phyloP scores from a whole-genome alignment of 1,140 invertebrate species.

The Dinothrombium tinctorium region DNA sequence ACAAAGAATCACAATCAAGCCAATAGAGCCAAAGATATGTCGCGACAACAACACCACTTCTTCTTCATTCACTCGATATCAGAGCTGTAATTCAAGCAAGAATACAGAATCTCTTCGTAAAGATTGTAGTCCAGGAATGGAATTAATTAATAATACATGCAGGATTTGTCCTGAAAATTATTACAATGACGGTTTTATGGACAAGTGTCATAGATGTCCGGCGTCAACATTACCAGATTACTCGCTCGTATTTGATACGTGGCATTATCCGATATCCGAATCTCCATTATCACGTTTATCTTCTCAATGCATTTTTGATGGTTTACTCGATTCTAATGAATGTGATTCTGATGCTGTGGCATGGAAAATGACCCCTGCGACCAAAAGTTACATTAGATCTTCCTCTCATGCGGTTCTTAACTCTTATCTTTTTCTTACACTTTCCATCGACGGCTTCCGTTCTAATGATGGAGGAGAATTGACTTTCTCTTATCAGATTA shows the following conservation, averaged over 20 bases:
- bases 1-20: constrained; percentile 26
- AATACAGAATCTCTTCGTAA: background rate
- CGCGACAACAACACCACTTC: constrained; percentile 18
- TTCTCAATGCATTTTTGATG: background rate
- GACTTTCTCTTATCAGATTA: constrained; percentile 27
- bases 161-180: constrained; percentile 22
- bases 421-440: constrained; percentile 25
- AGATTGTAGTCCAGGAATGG: constrained; percentile 31
- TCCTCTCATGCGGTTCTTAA: constrained; percentile 12
- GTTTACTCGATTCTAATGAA: background rate
- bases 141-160: constrained; percentile 21
- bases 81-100: background rate
- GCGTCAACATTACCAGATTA: constrained; percentile 28
- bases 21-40: constrained; percentile 32
- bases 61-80: background rate
- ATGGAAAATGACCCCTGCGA: constrained; percentile 1
- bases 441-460: constrained; percentile 27
- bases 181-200: constrained; percentile 21
- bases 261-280: constrained; percentile 20
- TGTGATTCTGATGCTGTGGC: background rate
- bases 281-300: background rate
- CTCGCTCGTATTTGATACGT: constrained; percentile 26
- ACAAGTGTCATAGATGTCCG: constrained; percentile 26
- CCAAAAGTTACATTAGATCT: constrained; percentile 8
- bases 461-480: constrained; percentile 24